Evolutionary conservation across 1,140 invertebrate species (phyloP).

Genomic region (Drosophila micromelanica): DNA sequence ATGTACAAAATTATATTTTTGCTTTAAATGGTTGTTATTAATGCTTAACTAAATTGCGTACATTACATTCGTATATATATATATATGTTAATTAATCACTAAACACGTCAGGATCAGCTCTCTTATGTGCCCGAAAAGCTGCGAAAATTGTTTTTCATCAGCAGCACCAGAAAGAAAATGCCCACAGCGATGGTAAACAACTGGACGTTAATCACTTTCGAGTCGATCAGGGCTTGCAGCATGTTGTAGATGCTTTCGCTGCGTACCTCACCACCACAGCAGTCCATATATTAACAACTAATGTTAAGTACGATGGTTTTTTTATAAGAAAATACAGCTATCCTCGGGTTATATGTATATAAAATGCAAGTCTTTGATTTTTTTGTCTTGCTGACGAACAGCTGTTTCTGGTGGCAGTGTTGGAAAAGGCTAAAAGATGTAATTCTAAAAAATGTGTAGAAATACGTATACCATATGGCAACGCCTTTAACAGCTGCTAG

Average conservation of each 20-base stretch:
- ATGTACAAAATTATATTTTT: conserved; percentile 39
- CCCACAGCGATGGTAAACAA: conserved; percentile 79
- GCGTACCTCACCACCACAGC: conserved; percentile 74
- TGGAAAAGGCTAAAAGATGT: background rate
- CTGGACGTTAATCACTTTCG: conserved; percentile 79
- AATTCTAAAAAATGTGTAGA: conserved; percentile 13
- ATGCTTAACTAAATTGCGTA: conserved; percentile 67
- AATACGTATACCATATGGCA: conserved; percentile 17
- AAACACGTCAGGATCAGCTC: conserved; percentile 24
- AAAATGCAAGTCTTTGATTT: conserved; percentile 32
- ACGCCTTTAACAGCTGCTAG: conserved; percentile 25
- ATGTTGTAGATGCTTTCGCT: conserved; percentile 79
- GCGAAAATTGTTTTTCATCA: conserved; percentile 77
- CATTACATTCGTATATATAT: conserved; percentile 61
- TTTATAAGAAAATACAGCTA: conserved; percentile 23
- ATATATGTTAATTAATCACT: conserved; percentile 53
- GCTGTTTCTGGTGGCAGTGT: conserved; percentile 34
- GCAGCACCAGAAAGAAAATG: conserved; percentile 77
- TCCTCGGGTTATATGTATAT: conserved; percentile 15
- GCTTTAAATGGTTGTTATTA: conserved; percentile 57
- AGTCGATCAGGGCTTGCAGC: conserved; percentile 75
- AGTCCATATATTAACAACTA: conserved; percentile 64
- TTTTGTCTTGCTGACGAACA: conserved; percentile 54
- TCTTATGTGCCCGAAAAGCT: conserved; percentile 75
- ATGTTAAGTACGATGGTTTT: conserved; percentile 29